Percentiles rank a stretch among this genome's conserved stretches.
phyloP scores from a whole-genome alignment of 2,113 vertebrate genomes.

The Pelvicachromis taeniatus region DNA sequence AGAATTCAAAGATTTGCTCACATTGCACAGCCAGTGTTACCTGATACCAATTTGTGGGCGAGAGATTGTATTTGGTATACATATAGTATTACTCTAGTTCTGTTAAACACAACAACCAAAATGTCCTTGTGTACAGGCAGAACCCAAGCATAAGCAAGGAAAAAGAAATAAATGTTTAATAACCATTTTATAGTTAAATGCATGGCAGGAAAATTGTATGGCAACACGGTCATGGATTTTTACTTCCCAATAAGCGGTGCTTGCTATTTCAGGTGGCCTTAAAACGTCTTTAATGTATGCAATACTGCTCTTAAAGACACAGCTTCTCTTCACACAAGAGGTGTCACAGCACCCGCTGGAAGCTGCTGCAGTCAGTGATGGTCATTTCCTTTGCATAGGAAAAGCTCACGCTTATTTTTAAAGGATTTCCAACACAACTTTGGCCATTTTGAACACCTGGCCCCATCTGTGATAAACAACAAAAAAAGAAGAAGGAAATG shows the following conservation, averaged over 20 bases:
- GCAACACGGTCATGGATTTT: not conserved
- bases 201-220: not conserved
- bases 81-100: not conserved
- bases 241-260: not conserved
- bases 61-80: not conserved
- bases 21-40: not conserved
- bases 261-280: not conserved
- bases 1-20: not conserved
- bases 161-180: not conserved
- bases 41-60: not conserved
- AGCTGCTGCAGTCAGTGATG: not conserved
- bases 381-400: not conserved
- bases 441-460: not conserved
- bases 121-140: not conserved
- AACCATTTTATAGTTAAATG: not conserved
- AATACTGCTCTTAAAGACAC: not conserved
- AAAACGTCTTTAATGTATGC: not conserved
- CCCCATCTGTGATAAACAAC: not conserved
- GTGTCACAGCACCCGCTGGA: not conserved
- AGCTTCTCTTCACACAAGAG: not conserved
- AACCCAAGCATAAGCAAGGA: not conserved
- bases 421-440: not conserved
- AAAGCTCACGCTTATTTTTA: not conserved
- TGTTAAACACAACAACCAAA: not conserved
- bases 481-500: not conserved